Base-by-base conservation (phyloP, 2,113 vertebrate genomes). In the Rhabdomys dilectus region DNA sequence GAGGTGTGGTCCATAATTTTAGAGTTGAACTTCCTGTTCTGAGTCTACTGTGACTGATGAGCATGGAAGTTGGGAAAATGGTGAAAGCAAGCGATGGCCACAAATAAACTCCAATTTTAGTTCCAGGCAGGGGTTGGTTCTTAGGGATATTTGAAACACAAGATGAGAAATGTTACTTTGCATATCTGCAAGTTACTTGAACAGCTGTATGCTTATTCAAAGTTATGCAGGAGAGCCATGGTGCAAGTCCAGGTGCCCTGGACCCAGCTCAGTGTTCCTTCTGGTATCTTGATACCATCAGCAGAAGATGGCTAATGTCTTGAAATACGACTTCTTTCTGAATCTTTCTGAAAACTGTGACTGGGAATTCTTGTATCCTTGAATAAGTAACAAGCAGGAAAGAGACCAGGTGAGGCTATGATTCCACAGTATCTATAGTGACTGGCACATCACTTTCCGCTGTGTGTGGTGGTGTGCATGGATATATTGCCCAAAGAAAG, bases 211-310 rank as follows among this genome's bases (percentile, higher is more conserved):
- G 1, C 16, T 3, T 89, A 42, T 11, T 39, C 36, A 68, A 72
- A 64, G 6, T 48, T 26, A 88, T 15, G 22, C 16, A 48, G 51
- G 51, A 92, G 39, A 80, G 36, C 42, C 73, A 56, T 75, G 31
- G 16, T 39, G 22, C 72, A 70, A 62, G 22, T 11, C 5, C 17
- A 29, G 53, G 42, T 58, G 13, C 36, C 26, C 45, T 72, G 10
- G 1, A 39, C 58, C 42, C 6, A n/a, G 15, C 51, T 45, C 48
- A n/a, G 4, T 10, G 1, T 39, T 85, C 39, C 56, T 87, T 78
- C 0, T 3, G 10, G 13, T 45, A 42, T 81, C 45, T 42, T 51
- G 56, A 8, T 29, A 15, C 15, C 4, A 7, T 1, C 21, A 36
- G 36, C 48, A 9, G 22, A 94, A 90, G 34, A 21, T 34, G 60